Conservation (phyloP, 2,113 vertebrate genomes). For the Ariopsis seemanni region DNA sequence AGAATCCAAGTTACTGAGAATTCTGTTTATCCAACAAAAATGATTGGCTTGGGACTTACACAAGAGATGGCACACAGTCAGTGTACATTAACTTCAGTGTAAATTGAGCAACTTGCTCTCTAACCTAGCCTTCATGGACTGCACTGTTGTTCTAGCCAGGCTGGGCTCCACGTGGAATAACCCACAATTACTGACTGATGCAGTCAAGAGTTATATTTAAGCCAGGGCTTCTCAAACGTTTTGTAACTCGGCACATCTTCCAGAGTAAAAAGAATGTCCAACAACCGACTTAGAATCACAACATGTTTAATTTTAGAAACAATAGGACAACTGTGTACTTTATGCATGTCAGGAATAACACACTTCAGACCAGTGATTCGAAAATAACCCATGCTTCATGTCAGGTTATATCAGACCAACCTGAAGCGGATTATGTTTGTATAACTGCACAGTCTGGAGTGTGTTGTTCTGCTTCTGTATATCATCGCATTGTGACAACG, state of each 20-base stretch:
- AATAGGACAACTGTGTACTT: not conserved
- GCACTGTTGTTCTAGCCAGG: not conserved
- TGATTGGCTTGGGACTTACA: constrained; percentile 37
- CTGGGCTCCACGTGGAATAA: constrained; percentile 1
- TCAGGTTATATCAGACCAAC: not conserved
- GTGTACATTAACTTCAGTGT: constrained; percentile 30
- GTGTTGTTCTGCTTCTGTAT: not conserved
- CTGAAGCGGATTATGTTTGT: not conserved
- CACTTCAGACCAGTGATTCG: not conserved
- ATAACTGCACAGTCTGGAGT: not conserved
- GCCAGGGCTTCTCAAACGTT: not conserved
- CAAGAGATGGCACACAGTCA: constrained; percentile 38
- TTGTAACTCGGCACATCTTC: not conserved
- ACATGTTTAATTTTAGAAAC: not conserved
- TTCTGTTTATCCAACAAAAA: constrained; percentile 37
- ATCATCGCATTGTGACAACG: not conserved
- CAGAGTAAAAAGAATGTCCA: not conserved
- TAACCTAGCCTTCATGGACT: not conserved
- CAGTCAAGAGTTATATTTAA: not conserved
- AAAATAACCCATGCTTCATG: not conserved
- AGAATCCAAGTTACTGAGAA: constrained; percentile 37
- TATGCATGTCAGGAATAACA: not conserved
- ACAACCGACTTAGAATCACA: not conserved
- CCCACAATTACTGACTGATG: not conserved
- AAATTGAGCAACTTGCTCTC: constrained; percentile 41